phyloP scores from a whole-genome alignment of 2,888 invertebrate genomes.

The Papilio protenor region DNA sequence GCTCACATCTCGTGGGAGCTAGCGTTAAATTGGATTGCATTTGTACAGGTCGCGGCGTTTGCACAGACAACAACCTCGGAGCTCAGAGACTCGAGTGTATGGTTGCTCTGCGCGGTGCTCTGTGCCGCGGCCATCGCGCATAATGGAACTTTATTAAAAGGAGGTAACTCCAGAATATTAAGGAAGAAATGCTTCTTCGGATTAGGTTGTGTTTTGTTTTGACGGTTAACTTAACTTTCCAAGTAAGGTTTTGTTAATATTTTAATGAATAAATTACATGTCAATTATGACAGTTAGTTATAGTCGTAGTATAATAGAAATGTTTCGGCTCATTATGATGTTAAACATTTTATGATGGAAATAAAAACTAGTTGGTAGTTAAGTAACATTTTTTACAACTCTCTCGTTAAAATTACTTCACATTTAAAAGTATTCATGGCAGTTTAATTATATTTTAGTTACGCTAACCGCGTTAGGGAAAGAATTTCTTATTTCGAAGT shows the following conservation, averaged over 20 bases:
- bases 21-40: conserved; percentile 43
- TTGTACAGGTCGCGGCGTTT: conserved; percentile 35
- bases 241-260: not conserved
- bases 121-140: not conserved
- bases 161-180: not conserved
- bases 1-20: conserved; percentile 36
- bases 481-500: not conserved
- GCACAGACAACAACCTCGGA: conserved; percentile 24
- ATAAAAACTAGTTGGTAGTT: not conserved
- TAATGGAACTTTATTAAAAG: conserved; percentile 11
- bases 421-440: not conserved
- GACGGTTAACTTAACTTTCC: not conserved
- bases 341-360: not conserved
- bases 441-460: conserved; percentile 13
- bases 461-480: not conserved
- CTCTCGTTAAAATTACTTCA: not conserved
- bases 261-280: not conserved
- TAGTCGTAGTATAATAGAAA: not conserved
- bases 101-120: not conserved
- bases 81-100: not conserved
- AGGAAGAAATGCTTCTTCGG: conserved; percentile 2
- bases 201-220: not conserved
- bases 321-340: not conserved
- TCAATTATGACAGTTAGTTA: not conserved
- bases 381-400: not conserved